A percentile compares a stretch with the other conserved stretches of the same genome.
Conservation (phyloP, 2,797 vertebrate genomes). For the Enteromius radiatus region DNA sequence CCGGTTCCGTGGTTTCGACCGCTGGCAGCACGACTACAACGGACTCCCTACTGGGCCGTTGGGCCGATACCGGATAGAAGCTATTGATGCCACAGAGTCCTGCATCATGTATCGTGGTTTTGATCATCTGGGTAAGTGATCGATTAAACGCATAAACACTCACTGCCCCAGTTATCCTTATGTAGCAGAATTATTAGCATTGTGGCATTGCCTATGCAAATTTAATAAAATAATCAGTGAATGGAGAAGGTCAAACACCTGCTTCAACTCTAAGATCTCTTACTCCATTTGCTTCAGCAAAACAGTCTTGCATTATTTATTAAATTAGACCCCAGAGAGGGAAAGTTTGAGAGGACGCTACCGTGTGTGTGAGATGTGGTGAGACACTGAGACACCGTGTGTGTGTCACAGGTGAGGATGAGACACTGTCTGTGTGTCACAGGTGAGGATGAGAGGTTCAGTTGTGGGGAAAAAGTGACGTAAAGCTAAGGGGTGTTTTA, state of each 20-base stretch:
- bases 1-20: conserved; percentile 85
- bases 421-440: conserved; percentile 54
- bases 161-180: background rate
- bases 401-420: conserved; percentile 51
- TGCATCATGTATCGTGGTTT: conserved; percentile 96
- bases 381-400: conserved; percentile 34
- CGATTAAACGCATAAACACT: background rate
- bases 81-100: conserved; percentile 90
- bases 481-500: conserved; percentile 66
- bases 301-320: conserved; percentile 43
- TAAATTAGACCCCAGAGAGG: conserved; percentile 42
- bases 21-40: conserved; percentile 93
- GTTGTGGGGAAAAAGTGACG: conserved; percentile 67
- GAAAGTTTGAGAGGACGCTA: conserved; percentile 29
- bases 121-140: conserved; percentile 87
- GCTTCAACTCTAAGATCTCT: conserved; percentile 18
- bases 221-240: conserved; percentile 41
- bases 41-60: conserved; percentile 86
- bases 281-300: conserved; percentile 41
- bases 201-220: conserved; percentile 3
- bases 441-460: conserved; percentile 53
- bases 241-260: conserved; percentile 32
- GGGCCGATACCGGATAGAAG: conserved; percentile 88
- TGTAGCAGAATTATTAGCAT: conserved; percentile 4
- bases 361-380: conserved; percentile 8